A percentile compares a stretch with the other conserved stretches of the same genome.
phyloP scores from a whole-genome alignment of 2,797 vertebrate genomes.

The Spinus olivaceus region DNA sequence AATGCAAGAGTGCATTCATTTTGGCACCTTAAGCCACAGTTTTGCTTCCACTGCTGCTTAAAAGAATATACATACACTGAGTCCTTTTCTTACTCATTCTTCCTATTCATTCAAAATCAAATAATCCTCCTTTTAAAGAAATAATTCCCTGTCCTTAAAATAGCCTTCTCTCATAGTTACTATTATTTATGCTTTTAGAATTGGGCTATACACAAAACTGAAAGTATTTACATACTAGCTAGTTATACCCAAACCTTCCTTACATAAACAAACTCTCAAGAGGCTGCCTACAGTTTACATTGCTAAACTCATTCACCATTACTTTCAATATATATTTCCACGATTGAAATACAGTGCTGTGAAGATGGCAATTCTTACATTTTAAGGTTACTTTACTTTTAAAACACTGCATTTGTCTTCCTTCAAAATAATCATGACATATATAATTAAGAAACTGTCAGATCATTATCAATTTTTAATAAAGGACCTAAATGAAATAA shows the following conservation, averaged over 20 bases:
- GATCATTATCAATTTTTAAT: constrained; percentile 82
- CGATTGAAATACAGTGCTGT: neutral
- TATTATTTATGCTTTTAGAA: constrained; percentile 66
- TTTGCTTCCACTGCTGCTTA: constrained; percentile 25
- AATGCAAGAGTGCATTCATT: neutral
- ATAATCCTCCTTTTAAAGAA: constrained; percentile 71
- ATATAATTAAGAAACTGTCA: constrained; percentile 81
- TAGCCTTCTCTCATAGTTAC: constrained; percentile 59
- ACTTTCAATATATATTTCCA: constrained; percentile 38
- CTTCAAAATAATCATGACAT: constrained; percentile 79
- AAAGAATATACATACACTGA: constrained; percentile 31
- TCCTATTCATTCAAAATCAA: constrained; percentile 65
- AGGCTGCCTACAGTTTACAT: constrained; percentile 63
- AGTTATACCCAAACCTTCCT: constrained; percentile 65
- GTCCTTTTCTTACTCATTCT: constrained; percentile 32
- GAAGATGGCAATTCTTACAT: neutral
- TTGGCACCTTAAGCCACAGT: constrained; percentile 34
- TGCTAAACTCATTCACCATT: constrained; percentile 56
- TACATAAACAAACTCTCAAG: constrained; percentile 70
- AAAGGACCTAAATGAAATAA: constrained; percentile 80
- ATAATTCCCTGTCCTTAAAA: constrained; percentile 57
- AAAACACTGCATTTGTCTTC: constrained; percentile 61
- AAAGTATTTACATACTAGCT: constrained; percentile 58
- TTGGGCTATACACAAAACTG: constrained; percentile 51
- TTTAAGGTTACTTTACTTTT: constrained; percentile 37